phyloP scores from a whole-genome alignment of 1,140 invertebrate species.

The Philaenus spumarius region DNA sequence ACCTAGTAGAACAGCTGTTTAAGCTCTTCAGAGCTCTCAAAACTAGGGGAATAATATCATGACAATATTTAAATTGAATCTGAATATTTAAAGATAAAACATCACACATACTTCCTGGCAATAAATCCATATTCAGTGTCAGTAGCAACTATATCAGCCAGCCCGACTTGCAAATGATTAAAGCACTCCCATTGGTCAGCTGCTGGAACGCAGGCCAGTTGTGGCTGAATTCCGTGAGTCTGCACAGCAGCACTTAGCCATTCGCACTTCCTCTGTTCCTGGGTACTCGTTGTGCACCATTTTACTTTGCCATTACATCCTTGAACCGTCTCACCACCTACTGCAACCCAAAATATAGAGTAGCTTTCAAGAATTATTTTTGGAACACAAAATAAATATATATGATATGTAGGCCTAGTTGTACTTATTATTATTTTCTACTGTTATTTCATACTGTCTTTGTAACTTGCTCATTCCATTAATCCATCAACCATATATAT shows the following conservation, averaged over 20 bases:
- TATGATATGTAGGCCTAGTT: neutral
- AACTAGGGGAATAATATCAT: too few relatives aligned
- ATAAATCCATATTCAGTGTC: slow-evolving; percentile 63
- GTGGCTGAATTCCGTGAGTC: slow-evolving; percentile 50
- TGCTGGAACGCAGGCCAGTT: slow-evolving; percentile 43
- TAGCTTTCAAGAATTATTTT: neutral
- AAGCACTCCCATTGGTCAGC: slow-evolving; percentile 51
- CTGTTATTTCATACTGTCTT: neutral
- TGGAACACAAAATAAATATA: neutral
- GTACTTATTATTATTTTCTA: neutral
- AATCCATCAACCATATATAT: too few relatives aligned
- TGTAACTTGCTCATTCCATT: neutral
- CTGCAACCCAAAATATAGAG: neutral
- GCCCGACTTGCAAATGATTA: slow-evolving; percentile 45
- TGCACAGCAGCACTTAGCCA: slow-evolving; percentile 48
- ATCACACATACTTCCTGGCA: slow-evolving; percentile 53
- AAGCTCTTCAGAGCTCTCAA: too few relatives aligned
- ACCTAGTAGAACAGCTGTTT: too few relatives aligned
- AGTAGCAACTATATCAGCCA: slow-evolving; percentile 58
- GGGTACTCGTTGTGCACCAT: slow-evolving; percentile 50
- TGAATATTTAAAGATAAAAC: too few relatives aligned
- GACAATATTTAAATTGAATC: neutral
- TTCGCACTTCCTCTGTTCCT: slow-evolving; percentile 50
- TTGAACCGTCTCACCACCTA: slow-evolving; percentile 2
- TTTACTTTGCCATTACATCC: slow-evolving; percentile 43